phyloP scores from a whole-genome alignment of 2,113 vertebrate species.

The Mobula hypostoma region DNA sequence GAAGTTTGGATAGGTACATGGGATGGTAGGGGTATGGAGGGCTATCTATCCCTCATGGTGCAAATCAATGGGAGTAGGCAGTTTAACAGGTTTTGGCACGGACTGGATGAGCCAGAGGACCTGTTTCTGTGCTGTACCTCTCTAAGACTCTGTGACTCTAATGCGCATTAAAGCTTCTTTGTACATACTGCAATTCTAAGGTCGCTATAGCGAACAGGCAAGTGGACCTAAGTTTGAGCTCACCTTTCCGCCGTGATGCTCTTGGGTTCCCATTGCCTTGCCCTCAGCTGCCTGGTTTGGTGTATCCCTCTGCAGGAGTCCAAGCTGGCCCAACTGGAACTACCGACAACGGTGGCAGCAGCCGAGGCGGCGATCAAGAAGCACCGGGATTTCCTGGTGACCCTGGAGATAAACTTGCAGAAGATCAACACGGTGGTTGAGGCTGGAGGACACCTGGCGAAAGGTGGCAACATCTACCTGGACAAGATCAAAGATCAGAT shows the following conservation, averaged over 20 bases:
- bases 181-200: background rate
- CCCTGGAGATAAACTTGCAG: conserved; percentile 83
- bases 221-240: background rate
- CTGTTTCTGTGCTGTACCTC: no score
- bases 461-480: conserved; percentile 71
- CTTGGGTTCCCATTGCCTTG: background rate
- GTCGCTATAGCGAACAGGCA: background rate
- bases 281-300: background rate
- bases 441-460: conserved; percentile 76
- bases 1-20: no score
- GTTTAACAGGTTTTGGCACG: no score
- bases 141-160: no score
- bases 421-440: conserved; percentile 72
- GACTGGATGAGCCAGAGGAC: no score
- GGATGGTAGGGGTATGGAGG: no score
- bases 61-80: no score
- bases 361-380: conserved; percentile 70
- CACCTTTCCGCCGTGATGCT: background rate
- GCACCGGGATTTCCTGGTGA: conserved; percentile 81
- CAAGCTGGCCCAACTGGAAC: conserved; percentile 62
- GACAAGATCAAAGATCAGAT: conserved; percentile 70
- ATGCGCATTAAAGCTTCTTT: no score
- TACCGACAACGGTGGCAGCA: conserved; percentile 69
- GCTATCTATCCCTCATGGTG: no score
- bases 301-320: conserved; percentile 60